Conservation (phyloP, 2,797 vertebrate genomes). For the Sorex maritimensis region DNA sequence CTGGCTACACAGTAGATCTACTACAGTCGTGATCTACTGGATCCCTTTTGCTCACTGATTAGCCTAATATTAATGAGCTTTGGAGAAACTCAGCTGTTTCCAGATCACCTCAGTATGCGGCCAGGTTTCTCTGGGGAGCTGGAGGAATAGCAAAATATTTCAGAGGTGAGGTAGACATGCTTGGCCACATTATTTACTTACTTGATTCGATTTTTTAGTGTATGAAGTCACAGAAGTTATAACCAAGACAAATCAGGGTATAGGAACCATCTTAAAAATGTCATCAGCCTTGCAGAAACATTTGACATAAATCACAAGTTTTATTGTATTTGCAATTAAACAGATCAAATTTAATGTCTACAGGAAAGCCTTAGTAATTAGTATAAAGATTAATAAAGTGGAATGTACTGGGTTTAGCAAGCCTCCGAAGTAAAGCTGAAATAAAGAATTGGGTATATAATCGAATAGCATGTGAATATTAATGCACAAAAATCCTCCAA, state of each 20-base stretch:
- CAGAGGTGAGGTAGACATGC: conserved; percentile 22
- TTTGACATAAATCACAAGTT: conserved; percentile 89
- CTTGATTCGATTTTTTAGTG: conserved; percentile 50
- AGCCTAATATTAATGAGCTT: conserved; percentile 35
- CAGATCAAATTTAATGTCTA: conserved; percentile 90
- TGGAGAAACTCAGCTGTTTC: not conserved
- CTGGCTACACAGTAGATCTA: conserved; percentile 73
- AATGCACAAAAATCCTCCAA: conserved; percentile 92
- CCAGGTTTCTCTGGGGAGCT: not conserved
- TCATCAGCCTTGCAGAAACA: conserved; percentile 81
- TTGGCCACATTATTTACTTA: conserved; percentile 57
- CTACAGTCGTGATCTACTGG: not conserved
- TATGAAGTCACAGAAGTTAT: conserved; percentile 78
- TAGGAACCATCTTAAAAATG: conserved; percentile 80
- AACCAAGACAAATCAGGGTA: conserved; percentile 81
- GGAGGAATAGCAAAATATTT: conserved; percentile 41
- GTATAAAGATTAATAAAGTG: conserved; percentile 91
- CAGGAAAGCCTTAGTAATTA: conserved; percentile 92
- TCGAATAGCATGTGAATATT: conserved; percentile 91
- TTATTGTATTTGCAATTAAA: conserved; percentile 92
- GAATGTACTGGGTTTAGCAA: conserved; percentile 91
- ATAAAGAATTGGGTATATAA: conserved; percentile 91
- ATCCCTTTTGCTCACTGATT: not conserved
- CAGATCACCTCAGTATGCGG: conserved; percentile 38
- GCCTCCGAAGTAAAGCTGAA: conserved; percentile 89